Percentiles rank a stretch among this genome's conserved stretches.
These are phyloP conservation scores for Melanostigma gelatinosum DNA, from an alignment of 2,113 vertebrate genomes.

Conservation along the genomic window DNA sequence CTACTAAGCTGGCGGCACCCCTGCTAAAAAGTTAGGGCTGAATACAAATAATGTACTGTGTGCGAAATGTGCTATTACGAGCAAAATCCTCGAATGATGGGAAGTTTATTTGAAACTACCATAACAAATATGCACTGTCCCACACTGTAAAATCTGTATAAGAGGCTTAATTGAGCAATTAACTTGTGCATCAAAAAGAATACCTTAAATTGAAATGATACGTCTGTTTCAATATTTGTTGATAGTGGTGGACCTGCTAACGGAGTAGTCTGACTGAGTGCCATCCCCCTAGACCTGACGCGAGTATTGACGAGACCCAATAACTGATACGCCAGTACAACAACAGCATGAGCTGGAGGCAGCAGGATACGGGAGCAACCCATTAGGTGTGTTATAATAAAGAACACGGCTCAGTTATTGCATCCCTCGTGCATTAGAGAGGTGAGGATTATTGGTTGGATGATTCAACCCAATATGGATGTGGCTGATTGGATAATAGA, in stretches of 20 bases:
- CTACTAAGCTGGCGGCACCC: neutral
- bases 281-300: neutral
- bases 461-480: conserved; percentile 18
- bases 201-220: neutral
- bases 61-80: neutral
- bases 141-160: neutral
- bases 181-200: neutral
- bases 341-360: neutral
- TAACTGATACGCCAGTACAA: neutral
- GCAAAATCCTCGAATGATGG: neutral
- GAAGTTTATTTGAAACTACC: neutral
- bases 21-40: neutral
- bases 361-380: neutral
- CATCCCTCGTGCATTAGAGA: conserved; percentile 9
- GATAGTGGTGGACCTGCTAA: neutral
- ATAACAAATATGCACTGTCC: neutral
- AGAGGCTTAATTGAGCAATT: neutral
- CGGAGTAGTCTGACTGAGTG: neutral
- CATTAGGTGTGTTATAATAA: conserved; percentile 18
- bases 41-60: neutral
- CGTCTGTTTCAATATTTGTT: neutral
- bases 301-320: neutral
- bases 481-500: conserved; percentile 28
- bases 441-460: conserved; percentile 1
- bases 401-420: conserved; percentile 10